phyloP scores from a whole-genome alignment of 2,113 vertebrate genomes.

The zebrafish (Danio rerio) region DNA sequence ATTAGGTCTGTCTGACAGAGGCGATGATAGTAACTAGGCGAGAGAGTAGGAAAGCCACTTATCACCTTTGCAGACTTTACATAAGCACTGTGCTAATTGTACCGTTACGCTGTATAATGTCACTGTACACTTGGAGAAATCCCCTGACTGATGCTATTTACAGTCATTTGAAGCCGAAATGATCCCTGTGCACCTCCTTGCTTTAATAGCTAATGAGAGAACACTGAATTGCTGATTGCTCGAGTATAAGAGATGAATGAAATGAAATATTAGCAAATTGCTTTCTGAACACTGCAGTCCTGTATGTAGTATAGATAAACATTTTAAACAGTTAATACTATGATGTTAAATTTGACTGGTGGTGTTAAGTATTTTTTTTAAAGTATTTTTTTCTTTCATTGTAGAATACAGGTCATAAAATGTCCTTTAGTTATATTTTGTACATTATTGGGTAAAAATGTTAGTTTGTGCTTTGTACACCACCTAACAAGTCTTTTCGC shows the following conservation, averaged over 20 bases:
- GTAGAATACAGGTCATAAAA: too few relatives aligned
- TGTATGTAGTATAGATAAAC: neutral
- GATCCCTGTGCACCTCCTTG: constrained; percentile 9
- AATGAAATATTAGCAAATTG: too few relatives aligned
- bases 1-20: constrained; percentile 31
- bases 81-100: constrained; percentile 42
- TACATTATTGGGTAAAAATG: too few relatives aligned
- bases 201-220: constrained; percentile 28
- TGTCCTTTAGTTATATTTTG: too few relatives aligned
- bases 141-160: constrained; percentile 29
- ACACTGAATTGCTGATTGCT: constrained; percentile 20
- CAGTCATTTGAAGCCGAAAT: constrained; percentile 6
- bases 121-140: constrained; percentile 29
- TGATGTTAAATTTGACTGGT: too few relatives aligned
- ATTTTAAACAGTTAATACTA: too few relatives aligned
- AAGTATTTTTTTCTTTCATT: too few relatives aligned
- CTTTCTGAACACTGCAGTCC: neutral
- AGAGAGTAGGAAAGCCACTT: constrained; percentile 42
- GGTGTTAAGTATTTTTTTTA: too few relatives aligned
- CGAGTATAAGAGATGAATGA: neutral
- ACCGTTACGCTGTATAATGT: neutral
- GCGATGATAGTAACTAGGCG: constrained; percentile 22
- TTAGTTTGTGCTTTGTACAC: too few relatives aligned
- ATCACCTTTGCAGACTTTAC: constrained; percentile 17
- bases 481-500: too few relatives aligned